Evolutionary conservation across 37 sponge, comb jelly and placozoan genomes (phyloP), one percentile per base, ranked within the genome.

Genomic region (Ianthella basta): DNA sequence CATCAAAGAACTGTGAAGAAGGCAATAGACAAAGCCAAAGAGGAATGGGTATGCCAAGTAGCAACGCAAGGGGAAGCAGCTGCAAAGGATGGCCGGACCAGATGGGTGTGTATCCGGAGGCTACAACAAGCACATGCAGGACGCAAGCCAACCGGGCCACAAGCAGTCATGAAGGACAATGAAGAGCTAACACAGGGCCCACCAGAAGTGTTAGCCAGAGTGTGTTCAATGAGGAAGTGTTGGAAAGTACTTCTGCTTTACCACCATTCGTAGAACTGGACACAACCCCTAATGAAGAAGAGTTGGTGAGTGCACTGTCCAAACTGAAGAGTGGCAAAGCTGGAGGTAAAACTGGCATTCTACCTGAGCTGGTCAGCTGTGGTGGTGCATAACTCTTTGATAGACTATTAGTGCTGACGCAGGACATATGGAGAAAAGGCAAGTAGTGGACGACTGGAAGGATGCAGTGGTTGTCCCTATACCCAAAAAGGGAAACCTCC

Each of bases 281-380:
- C 64, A 21, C 24, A n/a, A 70, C 87, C 33, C 87, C 87, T 23
- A 80, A 60, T 18, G 61, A 59, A 44, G 86, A 86, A n/a, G 81
- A 86, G 59, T 55, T 86, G 39, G 2, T n/a, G 59, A 33, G n/a
- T 10, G 87, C 81, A 44, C 57, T 86, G 0, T 30, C 34, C 60
- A 79, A 86, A 55, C 44, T 86, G 57, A 86, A 80, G 81, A 86
- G 36, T 20, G n/a, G 87, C 16, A 86, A 86, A 38, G 81, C 87
- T 55, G 87, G 81, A 32, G 87, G 81, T 1, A 77, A 33, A 29
- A 59, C 80, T 16, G 80, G 86, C 21, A 86, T 86, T 27, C 64
- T 79, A 1, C 86, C 86, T 38, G 85, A 86, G n/a, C n/a, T n/a
- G n/a, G n/a, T n/a, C n/a, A n/a, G n/a, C n/a, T n/a, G n/a, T n/a